Conservation (phyloP, 2,888 invertebrate species). For the Euphydryas editha region DNA sequence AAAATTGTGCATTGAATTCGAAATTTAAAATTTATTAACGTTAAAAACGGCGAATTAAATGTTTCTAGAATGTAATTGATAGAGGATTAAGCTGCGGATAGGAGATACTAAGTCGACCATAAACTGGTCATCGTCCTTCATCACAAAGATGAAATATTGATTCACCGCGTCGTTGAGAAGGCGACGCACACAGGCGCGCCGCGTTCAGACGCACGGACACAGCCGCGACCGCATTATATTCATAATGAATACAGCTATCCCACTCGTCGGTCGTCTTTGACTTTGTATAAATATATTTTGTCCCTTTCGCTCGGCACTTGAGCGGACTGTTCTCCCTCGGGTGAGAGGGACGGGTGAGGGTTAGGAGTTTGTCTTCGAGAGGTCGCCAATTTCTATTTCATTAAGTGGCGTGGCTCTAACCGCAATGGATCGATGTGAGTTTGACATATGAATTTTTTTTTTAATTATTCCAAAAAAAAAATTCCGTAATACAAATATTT, state of each 20-base stretch:
- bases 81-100: slow-evolving; percentile 33
- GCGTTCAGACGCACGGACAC: slow-evolving; percentile 77
- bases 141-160: slow-evolving; percentile 81
- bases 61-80: slow-evolving; percentile 9
- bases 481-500: not conserved
- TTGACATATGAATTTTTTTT: slow-evolving; percentile 56
- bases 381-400: slow-evolving; percentile 83
- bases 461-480: not conserved
- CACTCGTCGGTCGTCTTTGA: slow-evolving; percentile 81
- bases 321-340: slow-evolving; percentile 62
- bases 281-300: slow-evolving; percentile 83
- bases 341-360: slow-evolving; percentile 74
- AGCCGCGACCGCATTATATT: slow-evolving; percentile 81
- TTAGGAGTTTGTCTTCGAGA: slow-evolving; percentile 80
- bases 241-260: slow-evolving; percentile 84
- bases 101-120: slow-evolving; percentile 48
- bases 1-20: slow-evolving; percentile 3
- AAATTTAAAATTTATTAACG: not conserved
- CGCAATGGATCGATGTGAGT: slow-evolving; percentile 75
- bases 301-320: slow-evolving; percentile 72
- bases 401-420: slow-evolving; percentile 79
- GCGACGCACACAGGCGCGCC: slow-evolving; percentile 67
- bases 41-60: not conserved
- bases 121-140: slow-evolving; percentile 61
- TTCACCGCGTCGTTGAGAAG: slow-evolving; percentile 73